phyloP scores from a whole-genome alignment of 2,113 vertebrate species.

The Lathamus discolor region DNA sequence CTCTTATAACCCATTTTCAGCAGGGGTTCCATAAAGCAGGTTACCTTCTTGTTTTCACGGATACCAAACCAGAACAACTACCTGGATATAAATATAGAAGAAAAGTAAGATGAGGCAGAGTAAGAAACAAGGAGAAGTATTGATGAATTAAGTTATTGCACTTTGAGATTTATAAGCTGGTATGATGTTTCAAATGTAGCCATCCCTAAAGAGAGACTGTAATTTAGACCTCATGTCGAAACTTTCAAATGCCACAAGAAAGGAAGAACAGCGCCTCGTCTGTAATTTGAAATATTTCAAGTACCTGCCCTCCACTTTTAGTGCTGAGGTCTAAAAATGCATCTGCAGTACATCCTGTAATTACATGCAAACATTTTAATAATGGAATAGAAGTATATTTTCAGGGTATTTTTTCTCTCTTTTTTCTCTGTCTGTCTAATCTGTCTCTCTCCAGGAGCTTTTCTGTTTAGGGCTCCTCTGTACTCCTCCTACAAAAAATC shows the following conservation, averaged over 20 bases:
- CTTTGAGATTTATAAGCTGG: neutral
- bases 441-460: neutral
- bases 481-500: neutral
- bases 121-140: neutral
- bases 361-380: neutral
- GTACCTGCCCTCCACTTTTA: neutral
- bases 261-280: neutral
- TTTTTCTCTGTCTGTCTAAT: neutral
- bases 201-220: neutral
- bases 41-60: slow-evolving; percentile 36
- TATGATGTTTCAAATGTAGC: neutral
- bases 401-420: neutral
- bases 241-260: neutral
- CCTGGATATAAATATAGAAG: slow-evolving; percentile 12
- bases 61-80: neutral
- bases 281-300: neutral
- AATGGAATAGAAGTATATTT: neutral
- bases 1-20: neutral
- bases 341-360: neutral
- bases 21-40: neutral
- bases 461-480: neutral
- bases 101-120: neutral
- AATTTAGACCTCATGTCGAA: neutral
- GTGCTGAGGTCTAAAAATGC: neutral
- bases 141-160: neutral